Base-by-base conservation (phyloP, 2,113 vertebrate species). In the Hypanus sabinus region DNA sequence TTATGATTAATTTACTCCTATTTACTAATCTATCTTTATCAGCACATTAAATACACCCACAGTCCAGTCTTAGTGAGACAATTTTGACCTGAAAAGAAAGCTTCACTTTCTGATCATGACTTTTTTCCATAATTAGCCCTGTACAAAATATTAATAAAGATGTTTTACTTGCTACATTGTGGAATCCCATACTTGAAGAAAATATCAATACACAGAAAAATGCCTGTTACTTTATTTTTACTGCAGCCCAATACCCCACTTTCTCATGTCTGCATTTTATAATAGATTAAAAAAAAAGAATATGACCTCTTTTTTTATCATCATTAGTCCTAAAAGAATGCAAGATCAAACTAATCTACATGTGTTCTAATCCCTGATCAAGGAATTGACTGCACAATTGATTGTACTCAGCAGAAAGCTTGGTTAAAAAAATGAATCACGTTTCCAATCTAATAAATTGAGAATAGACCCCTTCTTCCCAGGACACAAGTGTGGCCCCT, bases 381-480 rank as follows among this genome's bases (percentile, higher is more conserved):
- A 71, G 36, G 36, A 33, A 71, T 92, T 71, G 65, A 55, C 36
- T 93, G 91, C 20, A 73, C 91, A 71, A 73, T 93, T 73, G 70
- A 93, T 93, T 30, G 27, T 55, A 93, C 9, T 93, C 36, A 73
- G 12, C 70, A 38, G 91, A 55, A 75, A 75, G 38, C 70, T 7
- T 20, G 27, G 91, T 93, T 46, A 75, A 93, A 65, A 91, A 65
- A 93, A 38, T 92, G 90, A 73, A 73, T 93, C 22, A 46, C 30
- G 38, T 55, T 75, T 55, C 33, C 91, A 93, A 73, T 93, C 91
- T 73, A 71, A 75, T 38, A 93, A 55, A 73, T 93, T 71, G 91
- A 93, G 70, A 93, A 73, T 70, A 93, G 36, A 71, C 27, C 70
- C 30, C n/a, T 93, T 93, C 24, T 36, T 27, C 90, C 10, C 90